Evolutionary conservation across 2,888 invertebrate species (phyloP).

Genomic region (Lordiphosa fenestrarum): DNA sequence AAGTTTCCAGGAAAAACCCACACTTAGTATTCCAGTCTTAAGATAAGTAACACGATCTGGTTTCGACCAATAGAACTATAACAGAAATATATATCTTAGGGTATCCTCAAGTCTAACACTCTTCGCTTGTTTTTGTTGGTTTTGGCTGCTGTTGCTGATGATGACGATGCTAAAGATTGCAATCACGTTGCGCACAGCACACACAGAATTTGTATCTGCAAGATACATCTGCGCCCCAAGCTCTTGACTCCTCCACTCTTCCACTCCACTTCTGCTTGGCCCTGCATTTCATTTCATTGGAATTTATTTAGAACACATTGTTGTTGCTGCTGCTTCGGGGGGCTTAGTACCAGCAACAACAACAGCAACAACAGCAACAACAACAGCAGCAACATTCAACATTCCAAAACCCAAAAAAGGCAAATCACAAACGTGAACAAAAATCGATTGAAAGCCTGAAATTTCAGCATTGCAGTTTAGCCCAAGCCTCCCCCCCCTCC

Average conservation of each 20-base stretch:
- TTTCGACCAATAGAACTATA: too few relatives aligned
- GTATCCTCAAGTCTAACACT: not conserved
- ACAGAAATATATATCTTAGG: not conserved
- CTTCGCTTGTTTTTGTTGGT: conserved; percentile 21
- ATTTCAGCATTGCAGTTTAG: conserved; percentile 61
- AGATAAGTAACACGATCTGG: too few relatives aligned
- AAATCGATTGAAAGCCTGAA: conserved; percentile 50
- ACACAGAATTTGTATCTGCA: conserved; percentile 71
- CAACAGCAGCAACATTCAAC: conserved; percentile 45
- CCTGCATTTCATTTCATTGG: conserved; percentile 70
- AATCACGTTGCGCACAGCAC: conserved; percentile 64
- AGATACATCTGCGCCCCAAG: conserved; percentile 60
- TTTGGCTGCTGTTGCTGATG: conserved; percentile 35
- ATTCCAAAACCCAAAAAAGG: conserved; percentile 71
- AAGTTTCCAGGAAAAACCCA: too few relatives aligned
- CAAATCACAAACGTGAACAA: conserved; percentile 56
- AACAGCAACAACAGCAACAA: conserved; percentile 3
- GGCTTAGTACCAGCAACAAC: conserved; percentile 37
- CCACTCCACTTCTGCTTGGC: conserved; percentile 9
- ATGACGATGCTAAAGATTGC: conserved; percentile 75
- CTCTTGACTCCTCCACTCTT: conserved; percentile 2
- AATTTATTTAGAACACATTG: conserved; percentile 78
- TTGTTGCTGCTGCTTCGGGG: conserved; percentile 33
- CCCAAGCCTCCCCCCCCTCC: not conserved
- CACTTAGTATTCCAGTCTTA: too few relatives aligned